phyloP scores from a whole-genome alignment of 1,140 invertebrate species.

The Drosophila persimilis region DNA sequence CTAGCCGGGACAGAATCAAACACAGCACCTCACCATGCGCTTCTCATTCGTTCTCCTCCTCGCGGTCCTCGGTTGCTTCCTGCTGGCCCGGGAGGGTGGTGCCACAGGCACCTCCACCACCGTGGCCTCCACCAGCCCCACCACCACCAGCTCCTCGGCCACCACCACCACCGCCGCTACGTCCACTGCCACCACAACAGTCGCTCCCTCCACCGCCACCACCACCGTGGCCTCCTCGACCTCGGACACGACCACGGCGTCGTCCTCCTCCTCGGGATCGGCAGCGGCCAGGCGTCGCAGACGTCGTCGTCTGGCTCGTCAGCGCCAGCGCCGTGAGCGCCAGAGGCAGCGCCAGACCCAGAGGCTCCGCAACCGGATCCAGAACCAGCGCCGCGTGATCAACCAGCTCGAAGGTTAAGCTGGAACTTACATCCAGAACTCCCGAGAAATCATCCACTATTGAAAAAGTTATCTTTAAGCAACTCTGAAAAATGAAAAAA shows the following conservation, averaged over 20 bases:
- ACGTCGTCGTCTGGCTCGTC: background rate
- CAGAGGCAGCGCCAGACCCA: constrained; percentile 1
- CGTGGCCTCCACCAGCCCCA: background rate
- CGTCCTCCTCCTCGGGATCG: constrained; percentile 1
- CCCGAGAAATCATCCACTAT: no score
- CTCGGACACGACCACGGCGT: background rate
- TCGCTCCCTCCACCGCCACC: background rate
- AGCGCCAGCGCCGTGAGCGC: constrained; percentile 5
- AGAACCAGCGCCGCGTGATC: no score
- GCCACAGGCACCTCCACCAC: background rate
- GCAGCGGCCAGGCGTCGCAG: constrained; percentile 3
- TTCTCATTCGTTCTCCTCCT: background rate
- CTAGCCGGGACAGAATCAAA: no score
- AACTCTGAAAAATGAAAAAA: no score
- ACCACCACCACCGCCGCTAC: background rate
- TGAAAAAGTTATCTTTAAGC: no score
- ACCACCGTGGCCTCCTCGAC: background rate
- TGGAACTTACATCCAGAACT: no score
- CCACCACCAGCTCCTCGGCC: background rate
- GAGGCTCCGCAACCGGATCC: no score
- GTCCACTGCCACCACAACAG: background rate
- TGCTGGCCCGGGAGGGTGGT: background rate
- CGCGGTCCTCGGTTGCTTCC: background rate
- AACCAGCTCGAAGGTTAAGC: no score
- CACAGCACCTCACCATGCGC: background rate